These are phyloP conservation scores for Limnothrissa miodon DNA, from an alignment of 2,113 vertebrate genomes.

Conservation along the genomic window DNA sequence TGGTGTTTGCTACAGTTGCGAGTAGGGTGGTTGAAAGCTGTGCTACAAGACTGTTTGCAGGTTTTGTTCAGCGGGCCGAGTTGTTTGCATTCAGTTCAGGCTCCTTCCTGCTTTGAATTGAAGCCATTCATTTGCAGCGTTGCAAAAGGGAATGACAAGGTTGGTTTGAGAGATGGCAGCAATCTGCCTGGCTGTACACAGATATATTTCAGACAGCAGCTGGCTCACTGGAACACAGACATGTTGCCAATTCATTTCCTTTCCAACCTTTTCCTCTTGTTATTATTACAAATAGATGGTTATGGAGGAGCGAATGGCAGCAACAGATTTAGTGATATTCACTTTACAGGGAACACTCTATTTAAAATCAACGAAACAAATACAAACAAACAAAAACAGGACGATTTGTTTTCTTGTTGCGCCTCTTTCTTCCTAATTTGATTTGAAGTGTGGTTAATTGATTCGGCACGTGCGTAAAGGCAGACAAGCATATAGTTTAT, in stretches of 20 bases:
- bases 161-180: constrained; percentile 18
- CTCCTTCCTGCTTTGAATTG: not conserved
- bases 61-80: not conserved
- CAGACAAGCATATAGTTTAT: not conserved
- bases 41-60: not conserved
- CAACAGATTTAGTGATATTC: not conserved
- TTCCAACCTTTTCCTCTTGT: not conserved
- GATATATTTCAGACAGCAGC: constrained; percentile 32
- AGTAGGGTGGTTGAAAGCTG: not conserved
- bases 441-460: not conserved
- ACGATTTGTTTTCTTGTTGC: constrained; percentile 10
- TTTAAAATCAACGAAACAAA: too few species aligned
- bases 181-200: constrained; percentile 25
- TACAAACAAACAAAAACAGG: too few species aligned
- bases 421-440: not conserved
- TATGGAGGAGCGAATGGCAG: not conserved
- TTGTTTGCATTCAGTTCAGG: not conserved
- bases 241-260: constrained; percentile 32
- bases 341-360: not conserved
- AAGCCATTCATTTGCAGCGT: not conserved
- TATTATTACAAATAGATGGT: not conserved
- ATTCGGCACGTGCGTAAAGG: not conserved
- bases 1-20: not conserved
- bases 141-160: constrained; percentile 13
- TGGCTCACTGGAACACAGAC: constrained; percentile 29